phyloP scores from a whole-genome alignment of 1,140 invertebrate genomes.

The Ctenoplectra terminalis region DNA sequence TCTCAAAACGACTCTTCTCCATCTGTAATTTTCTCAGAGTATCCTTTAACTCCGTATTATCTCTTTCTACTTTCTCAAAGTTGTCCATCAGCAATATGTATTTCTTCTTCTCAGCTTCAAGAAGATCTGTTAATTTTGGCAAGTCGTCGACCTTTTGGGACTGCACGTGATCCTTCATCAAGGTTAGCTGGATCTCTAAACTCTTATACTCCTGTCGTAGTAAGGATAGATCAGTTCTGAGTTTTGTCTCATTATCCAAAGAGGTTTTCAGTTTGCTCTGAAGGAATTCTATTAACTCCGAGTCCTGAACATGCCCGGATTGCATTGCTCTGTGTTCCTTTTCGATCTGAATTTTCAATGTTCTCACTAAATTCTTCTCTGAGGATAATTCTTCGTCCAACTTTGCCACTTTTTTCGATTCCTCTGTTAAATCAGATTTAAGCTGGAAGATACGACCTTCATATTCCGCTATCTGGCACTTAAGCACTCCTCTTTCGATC shows the following conservation, averaged over 20 bases:
- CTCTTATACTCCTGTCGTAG: conserved; percentile 69
- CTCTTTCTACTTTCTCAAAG: conserved; percentile 79
- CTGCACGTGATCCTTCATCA: conserved; percentile 64
- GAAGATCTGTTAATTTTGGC: conserved; percentile 33
- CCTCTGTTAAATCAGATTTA: conserved; percentile 73
- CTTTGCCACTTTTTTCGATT: conserved; percentile 67
- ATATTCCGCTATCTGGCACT: conserved; percentile 76
- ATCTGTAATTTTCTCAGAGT: conserved; percentile 81
- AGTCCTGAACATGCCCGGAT: conserved; percentile 72
- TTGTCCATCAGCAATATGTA: conserved; percentile 77
- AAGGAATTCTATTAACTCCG: conserved; percentile 75
- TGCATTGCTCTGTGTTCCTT: conserved; percentile 70
- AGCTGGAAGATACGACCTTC: conserved; percentile 78
- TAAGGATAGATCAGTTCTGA: conserved; percentile 66
- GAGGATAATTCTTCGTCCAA: conserved; percentile 75
- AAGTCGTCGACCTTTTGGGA: conserved; percentile 50
- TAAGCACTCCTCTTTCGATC: conserved; percentile 75
- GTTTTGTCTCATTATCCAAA: conserved; percentile 68
- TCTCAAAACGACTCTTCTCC: conserved; percentile 81
- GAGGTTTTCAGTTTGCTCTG: conserved; percentile 71
- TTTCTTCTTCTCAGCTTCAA: conserved; percentile 68
- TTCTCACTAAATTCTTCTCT: conserved; percentile 71
- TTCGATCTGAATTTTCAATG: conserved; percentile 71
- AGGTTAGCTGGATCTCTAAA: conserved; percentile 70
- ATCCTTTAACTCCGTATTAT: conserved; percentile 81